Conservation (phyloP, 2,797 vertebrate species). For the Macrochelys suwanniensis region DNA sequence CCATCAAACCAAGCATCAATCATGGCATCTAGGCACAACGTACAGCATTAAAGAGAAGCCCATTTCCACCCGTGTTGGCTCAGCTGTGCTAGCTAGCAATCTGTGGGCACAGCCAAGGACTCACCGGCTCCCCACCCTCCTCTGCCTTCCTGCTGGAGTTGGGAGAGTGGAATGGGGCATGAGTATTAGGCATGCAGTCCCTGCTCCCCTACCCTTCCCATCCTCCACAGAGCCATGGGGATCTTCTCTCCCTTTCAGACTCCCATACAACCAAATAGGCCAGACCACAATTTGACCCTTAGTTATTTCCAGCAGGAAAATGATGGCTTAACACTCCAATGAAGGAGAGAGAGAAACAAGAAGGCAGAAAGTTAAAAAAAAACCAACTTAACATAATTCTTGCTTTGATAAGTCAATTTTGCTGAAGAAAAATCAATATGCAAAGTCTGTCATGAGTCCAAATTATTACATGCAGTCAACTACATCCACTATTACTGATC, state of each 20-base stretch:
- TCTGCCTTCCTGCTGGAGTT: neutral
- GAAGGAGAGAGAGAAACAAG: neutral
- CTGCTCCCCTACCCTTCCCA: neutral
- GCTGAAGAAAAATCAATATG: slow-evolving; percentile 73
- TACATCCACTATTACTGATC: slow-evolving; percentile 62
- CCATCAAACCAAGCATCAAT: neutral
- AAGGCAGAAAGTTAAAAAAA: neutral
- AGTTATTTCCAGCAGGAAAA: neutral
- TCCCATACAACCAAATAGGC: neutral
- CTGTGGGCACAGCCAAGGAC: neutral
- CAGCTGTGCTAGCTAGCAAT: neutral
- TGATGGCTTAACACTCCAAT: neutral
- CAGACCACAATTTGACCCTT: neutral
- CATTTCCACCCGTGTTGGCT: neutral
- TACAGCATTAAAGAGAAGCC: neutral
- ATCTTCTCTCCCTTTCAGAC: neutral
- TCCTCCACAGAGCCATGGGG: neutral
- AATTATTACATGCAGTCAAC: slow-evolving; percentile 49
- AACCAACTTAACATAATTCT: neutral
- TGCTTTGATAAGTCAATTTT: slow-evolving; percentile 41
- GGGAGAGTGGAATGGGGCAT: fast-evolving
- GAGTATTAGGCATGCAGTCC: fast-evolving
- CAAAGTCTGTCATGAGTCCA: slow-evolving; percentile 60
- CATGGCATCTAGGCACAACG: neutral
- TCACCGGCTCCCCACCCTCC: neutral